phyloP scores from a whole-genome alignment of 2,888 invertebrate genomes.

The Germaria angustata region DNA sequence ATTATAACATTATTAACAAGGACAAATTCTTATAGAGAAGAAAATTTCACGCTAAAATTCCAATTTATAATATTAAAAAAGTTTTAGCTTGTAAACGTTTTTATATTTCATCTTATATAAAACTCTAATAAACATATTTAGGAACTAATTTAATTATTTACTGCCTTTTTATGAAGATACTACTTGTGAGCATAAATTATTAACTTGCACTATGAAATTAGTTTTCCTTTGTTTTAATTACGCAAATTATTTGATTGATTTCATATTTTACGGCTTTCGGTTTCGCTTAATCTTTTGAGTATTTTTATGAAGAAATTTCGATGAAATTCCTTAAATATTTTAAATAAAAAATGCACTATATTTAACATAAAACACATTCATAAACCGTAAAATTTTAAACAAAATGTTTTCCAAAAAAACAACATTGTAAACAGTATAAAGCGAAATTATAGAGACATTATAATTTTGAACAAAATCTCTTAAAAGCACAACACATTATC shows the following conservation, averaged over 20 bases:
- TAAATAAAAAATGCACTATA: conserved; percentile 12
- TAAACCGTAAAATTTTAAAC: conserved; percentile 58
- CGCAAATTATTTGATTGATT: conserved; percentile 10
- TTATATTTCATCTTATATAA: too few relatives aligned
- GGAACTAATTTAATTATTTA: too few relatives aligned
- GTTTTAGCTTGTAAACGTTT: too few relatives aligned
- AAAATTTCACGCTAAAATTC: too few relatives aligned
- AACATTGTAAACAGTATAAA: conserved; percentile 33
- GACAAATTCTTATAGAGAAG: too few relatives aligned
- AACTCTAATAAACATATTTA: too few relatives aligned
- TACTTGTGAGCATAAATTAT: too few relatives aligned
- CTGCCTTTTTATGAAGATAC: too few relatives aligned
- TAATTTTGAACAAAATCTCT: neutral
- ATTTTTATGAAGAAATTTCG: conserved; percentile 31
- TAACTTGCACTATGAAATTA: too few relatives aligned
- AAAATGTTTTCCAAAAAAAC: conserved; percentile 26
- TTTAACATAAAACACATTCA: conserved; percentile 63
- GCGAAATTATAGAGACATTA: conserved; percentile 22
- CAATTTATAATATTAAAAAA: too few relatives aligned
- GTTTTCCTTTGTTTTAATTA: too few relatives aligned
- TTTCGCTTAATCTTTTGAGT: neutral
- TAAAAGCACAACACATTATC: neutral
- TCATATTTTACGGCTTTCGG: neutral
- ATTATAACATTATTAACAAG: too few relatives aligned
- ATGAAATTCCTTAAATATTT: conserved; percentile 24